These are phyloP conservation scores for Acrocyrtus sp. DNA, from an alignment of 2,888 invertebrate genomes.

Conservation along the genomic window DNA sequence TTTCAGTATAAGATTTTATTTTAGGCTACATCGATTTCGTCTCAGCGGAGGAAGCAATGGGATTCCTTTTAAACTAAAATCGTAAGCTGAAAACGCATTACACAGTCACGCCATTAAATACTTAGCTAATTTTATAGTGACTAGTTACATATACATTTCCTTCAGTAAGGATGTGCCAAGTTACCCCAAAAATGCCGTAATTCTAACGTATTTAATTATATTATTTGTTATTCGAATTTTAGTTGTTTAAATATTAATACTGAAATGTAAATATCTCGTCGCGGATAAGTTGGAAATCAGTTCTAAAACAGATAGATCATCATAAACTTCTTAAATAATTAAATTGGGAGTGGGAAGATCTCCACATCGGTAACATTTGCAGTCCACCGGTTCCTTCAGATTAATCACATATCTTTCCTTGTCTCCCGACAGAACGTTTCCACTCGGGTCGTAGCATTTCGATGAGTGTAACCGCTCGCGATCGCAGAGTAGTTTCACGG, in stretches of 20 bases:
- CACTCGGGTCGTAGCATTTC: conserved; percentile 91
- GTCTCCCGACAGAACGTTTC: conserved; percentile 77
- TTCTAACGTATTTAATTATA: background rate
- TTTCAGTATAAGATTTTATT: too few species aligned
- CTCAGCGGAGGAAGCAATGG: too few species aligned
- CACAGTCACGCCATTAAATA: too few species aligned
- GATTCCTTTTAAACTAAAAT: too few species aligned
- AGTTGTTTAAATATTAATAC: conserved; percentile 9
- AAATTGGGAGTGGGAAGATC: conserved; percentile 72
- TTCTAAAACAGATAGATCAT: background rate
- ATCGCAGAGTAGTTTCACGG: conserved; percentile 85
- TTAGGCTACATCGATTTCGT: too few species aligned
- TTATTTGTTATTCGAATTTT: background rate
- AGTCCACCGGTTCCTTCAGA: conserved; percentile 86
- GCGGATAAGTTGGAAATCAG: conserved; percentile 32
- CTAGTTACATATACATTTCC: too few species aligned
- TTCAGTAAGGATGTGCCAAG: too few species aligned
- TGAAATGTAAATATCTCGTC: too few species aligned
- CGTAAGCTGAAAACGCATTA: too few species aligned
- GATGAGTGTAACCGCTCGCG: conserved; percentile 80
- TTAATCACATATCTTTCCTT: conserved; percentile 82
- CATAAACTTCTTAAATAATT: background rate
- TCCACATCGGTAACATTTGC: conserved; percentile 90
- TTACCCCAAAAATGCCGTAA: too few species aligned
- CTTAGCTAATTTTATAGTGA: too few species aligned